phyloP scores from a whole-genome alignment of 2,113 vertebrate genomes.

The Podarcis cretensis region DNA sequence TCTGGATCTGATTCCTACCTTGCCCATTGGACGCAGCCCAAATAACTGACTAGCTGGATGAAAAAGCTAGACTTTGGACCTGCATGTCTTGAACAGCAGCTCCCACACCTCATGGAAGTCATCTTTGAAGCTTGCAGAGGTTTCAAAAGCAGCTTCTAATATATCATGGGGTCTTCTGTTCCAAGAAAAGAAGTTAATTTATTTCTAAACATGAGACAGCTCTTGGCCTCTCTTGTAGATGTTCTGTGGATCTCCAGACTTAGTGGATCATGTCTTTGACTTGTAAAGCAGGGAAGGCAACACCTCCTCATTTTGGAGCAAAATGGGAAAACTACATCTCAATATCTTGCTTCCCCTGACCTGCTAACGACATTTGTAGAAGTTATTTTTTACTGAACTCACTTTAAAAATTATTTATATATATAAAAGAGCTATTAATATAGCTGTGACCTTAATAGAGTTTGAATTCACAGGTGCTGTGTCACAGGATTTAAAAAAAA shows the following conservation, averaged over 20 bases:
- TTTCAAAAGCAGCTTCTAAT: conserved; percentile 2
- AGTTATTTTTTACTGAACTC: conserved; percentile 24
- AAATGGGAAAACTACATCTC: neutral
- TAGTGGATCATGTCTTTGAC: neutral
- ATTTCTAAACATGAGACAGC: neutral
- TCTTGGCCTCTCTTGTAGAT: neutral
- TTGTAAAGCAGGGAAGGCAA: neutral
- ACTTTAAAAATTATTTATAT: conserved; percentile 22
- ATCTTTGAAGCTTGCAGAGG: neutral
- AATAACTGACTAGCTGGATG: neutral
- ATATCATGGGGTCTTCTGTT: neutral
- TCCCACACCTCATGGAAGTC: neutral
- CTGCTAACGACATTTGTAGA: neutral
- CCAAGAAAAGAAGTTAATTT: neutral
- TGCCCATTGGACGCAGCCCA: neutral
- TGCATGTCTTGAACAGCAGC: neutral
- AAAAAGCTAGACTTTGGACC: neutral
- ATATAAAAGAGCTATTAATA: conserved; percentile 9
- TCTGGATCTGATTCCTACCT: neutral
- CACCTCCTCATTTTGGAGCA: neutral
- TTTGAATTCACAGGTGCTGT: neutral
- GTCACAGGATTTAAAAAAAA: conserved; percentile 1
- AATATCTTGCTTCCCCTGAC: neutral
- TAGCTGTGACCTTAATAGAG: conserved; percentile 16
- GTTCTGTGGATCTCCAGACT: neutral